Base-by-base conservation (phyloP, 1,140 invertebrate species). In the Lordiphosa collinella region DNA sequence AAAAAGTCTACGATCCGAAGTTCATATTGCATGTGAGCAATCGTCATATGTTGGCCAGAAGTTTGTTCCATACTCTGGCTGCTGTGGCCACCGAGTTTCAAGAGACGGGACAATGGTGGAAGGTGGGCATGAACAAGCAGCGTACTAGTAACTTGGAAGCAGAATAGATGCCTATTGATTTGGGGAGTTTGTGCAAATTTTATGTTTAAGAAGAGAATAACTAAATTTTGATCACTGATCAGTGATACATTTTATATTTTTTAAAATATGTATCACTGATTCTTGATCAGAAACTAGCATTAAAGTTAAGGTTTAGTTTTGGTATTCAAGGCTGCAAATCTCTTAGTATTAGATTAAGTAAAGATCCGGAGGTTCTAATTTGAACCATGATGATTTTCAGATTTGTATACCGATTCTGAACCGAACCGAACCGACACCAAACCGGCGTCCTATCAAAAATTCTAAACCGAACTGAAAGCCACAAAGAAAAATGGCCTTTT, bases 1-100 rank as follows among this genome's bases (percentile, higher is more conserved):
- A 89, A n/a, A 86, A 88, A 12, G 88, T 91, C 0, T 91, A 91
- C 46, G 90, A 90, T 66, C 71, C 89, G 11, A 87, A 90, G 50
- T 89, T 91, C 37, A 62, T 80, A 22, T 22, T 88, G 9, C 71
- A 89, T 25, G 60, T 90, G 0, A 5, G 65, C 35, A 88, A 78
- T 64, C 67, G 82, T 22, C 86, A 89, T 46, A 82, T 84, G 72
- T 47, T 89, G 38, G 84, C 79, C 4, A 74, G 72, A 11, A 86
- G 70, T 38, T 59, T 78, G 14, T 89, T 88, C 66, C 85, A 89
- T 31, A 87, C 82, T 8, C 18, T 89, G 25, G 79, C 73, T 1
- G 67, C 67, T 40, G 73, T 88, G 10, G 86, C 80, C 29, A 71
- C 62, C 0, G 79, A 88, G 41, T 86, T 87, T 58, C 75, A 87